These are phyloP conservation scores for Colinus virginianus DNA, from an alignment of 2,113 vertebrate species.

Conservation along the genomic window DNA sequence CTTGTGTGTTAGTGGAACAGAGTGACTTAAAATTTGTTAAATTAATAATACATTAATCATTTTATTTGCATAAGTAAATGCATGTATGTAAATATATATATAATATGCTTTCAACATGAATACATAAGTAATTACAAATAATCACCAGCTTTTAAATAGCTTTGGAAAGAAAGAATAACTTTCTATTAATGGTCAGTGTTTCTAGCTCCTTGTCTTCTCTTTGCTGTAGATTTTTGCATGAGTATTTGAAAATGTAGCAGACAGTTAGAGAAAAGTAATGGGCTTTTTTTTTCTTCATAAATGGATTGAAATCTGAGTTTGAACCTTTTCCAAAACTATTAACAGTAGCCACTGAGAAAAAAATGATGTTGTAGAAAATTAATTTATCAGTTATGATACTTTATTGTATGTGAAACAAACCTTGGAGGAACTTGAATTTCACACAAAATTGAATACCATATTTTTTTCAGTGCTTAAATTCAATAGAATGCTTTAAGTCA, in stretches of 20 bases:
- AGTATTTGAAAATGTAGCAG: neutral
- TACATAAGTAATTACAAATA: neutral
- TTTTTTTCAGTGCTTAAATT: neutral
- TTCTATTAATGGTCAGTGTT: neutral
- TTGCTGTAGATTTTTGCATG: neutral
- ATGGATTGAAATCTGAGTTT: neutral
- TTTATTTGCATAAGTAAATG: neutral
- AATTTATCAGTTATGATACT: neutral
- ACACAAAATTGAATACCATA: neutral
- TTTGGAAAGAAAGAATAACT: neutral
- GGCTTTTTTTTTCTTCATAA: neutral
- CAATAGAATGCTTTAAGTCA: neutral
- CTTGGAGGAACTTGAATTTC: slow-evolving; percentile 18
- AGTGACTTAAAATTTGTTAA: neutral
- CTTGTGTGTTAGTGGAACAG: neutral
- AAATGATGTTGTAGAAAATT: neutral
- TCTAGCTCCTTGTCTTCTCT: neutral
- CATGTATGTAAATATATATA: neutral
- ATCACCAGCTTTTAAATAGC: neutral
- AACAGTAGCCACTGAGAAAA: slow-evolving; percentile 8
- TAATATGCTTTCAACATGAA: neutral
- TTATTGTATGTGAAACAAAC: neutral
- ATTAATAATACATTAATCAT: neutral
- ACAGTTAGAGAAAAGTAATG: neutral
- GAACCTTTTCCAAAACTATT: neutral